Conservation (phyloP, 64 coral and sea anemone genomes). For the Montipora efflorescens region DNA sequence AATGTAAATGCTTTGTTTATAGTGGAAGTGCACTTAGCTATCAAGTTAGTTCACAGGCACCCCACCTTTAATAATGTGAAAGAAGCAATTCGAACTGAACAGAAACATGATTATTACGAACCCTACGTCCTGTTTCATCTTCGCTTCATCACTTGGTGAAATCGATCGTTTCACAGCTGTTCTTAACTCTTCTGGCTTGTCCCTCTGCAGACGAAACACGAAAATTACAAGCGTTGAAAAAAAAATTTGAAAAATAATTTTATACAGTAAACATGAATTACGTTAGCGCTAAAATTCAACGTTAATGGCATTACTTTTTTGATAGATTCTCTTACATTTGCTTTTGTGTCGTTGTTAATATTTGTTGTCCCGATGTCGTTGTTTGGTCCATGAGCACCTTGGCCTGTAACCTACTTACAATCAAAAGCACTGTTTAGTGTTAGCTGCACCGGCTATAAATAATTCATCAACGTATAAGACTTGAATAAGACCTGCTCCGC, state of each 20-base stretch:
- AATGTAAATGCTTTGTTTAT: no score
- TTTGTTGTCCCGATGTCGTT: neutral
- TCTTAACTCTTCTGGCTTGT: neutral
- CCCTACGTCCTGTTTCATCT: neutral
- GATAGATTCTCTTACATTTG: neutral
- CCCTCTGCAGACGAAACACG: neutral
- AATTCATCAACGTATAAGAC: no score
- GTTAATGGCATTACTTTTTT: neutral
- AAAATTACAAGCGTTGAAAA: neutral
- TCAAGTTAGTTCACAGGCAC: no score
- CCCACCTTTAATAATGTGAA: no score
- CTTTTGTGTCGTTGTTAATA: neutral
- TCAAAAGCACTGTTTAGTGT: no score
- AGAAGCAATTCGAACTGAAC: no score
- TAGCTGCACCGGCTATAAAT: no score
- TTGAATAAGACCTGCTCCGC: no score
- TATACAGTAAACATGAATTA: no score
- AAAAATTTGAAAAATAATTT: neutral
- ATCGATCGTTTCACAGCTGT: slow-evolving; percentile 26
- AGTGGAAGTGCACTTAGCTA: no score
- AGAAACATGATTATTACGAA: no score
- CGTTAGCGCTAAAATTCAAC: no score
- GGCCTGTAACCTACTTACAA: neutral
- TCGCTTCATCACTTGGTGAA: slow-evolving; percentile 26
- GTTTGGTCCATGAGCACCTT: neutral